These are phyloP conservation scores for Eolophus roseicapilla DNA, from an alignment of 2,113 vertebrate species.

Conservation along the genomic window DNA sequence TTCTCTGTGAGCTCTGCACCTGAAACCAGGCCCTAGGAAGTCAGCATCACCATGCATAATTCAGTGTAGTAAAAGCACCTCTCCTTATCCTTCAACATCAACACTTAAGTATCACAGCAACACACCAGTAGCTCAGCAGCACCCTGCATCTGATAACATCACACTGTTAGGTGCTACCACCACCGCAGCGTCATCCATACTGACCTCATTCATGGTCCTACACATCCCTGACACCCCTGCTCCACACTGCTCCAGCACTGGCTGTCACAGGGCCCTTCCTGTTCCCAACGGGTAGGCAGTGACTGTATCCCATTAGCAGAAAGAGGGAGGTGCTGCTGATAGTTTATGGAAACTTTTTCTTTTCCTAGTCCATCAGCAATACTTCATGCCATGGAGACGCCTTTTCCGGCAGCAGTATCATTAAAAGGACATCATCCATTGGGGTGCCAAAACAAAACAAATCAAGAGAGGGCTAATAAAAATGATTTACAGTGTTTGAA, in stretches of 20 bases:
- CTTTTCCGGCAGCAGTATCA: neutral
- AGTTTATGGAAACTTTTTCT: neutral
- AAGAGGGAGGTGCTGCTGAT: neutral
- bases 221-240: neutral
- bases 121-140: neutral
- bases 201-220: neutral
- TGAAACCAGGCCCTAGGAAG: neutral
- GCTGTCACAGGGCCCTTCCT: neutral
- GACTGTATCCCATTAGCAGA: neutral
- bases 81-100: neutral
- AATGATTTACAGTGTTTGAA: neutral
- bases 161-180: neutral
- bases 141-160: neutral
- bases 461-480: neutral
- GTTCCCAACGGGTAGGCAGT: neutral
- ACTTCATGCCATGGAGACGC: neutral
- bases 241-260: neutral
- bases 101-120: neutral
- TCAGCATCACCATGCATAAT: neutral
- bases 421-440: neutral
- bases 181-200: neutral
- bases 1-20: neutral
- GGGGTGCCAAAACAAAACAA: neutral
- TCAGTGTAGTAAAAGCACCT: neutral
- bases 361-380: neutral